Conservation (phyloP, 2,888 invertebrate genomes). For the Chymomyza amoena region DNA sequence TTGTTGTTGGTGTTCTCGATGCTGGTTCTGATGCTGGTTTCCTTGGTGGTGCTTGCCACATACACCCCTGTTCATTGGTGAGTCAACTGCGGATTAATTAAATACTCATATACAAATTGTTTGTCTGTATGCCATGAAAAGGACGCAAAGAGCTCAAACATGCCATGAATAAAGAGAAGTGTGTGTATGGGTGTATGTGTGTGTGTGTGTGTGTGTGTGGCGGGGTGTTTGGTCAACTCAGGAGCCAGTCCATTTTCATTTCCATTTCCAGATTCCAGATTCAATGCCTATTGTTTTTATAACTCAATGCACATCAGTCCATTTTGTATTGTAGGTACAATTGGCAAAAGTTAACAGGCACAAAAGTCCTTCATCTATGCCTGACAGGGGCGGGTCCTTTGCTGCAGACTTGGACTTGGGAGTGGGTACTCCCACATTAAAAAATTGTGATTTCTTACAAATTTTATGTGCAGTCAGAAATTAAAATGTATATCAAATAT, state of each 20-base stretch:
- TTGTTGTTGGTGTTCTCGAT: neutral
- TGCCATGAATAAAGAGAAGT: neutral
- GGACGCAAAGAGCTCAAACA: constrained; percentile 19
- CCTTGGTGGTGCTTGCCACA: neutral
- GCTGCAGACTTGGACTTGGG: neutral
- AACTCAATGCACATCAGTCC: constrained; percentile 52
- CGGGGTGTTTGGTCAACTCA: neutral
- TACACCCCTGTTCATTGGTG: constrained; percentile 55
- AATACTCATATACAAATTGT: constrained; percentile 67
- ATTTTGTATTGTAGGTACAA: neutral
- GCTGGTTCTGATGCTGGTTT: neutral
- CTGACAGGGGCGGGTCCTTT: neutral
- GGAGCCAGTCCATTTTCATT: neutral
- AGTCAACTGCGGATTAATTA: constrained; percentile 70
- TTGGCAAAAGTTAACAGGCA: neutral
- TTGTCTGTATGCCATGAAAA: constrained; percentile 44
- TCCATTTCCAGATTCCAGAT: neutral
- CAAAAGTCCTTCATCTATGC: neutral
- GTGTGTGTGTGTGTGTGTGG: neutral
- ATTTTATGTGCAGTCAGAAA: too few relatives aligned
- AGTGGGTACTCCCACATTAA: too few relatives aligned
- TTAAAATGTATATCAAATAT: too few relatives aligned
- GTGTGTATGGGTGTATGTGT: neutral
- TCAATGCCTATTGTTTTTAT: constrained; percentile 58
- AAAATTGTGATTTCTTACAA: too few relatives aligned